Evolutionary conservation across 1,140 invertebrate species (phyloP).

Genomic region (Metaphire vulgaris): DNA sequence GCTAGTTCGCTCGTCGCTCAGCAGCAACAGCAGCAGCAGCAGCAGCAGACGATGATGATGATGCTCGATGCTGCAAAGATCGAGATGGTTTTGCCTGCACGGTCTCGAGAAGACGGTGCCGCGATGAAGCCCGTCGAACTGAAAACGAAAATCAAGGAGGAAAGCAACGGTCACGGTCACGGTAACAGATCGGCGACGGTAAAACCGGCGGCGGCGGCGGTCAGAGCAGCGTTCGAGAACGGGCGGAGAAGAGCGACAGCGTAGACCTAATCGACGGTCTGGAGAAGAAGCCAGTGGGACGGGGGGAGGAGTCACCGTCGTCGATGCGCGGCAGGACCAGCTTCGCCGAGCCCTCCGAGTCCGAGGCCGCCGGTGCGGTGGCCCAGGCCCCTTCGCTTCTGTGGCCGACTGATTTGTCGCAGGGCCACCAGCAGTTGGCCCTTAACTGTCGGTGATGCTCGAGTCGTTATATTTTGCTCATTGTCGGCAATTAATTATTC

Average conservation of each 20-base stretch:
- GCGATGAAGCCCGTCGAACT: not conserved
- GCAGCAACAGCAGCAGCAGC: too few relatives aligned
- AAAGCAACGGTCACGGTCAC: too few relatives aligned
- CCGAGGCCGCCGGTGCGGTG: not conserved
- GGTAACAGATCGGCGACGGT: not conserved
- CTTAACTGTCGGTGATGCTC: not conserved
- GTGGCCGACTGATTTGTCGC: not conserved
- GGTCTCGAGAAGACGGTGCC: not conserved
- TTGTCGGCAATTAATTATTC: too few relatives aligned
- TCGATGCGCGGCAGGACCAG: not conserved
- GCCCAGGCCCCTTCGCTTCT: not conserved
- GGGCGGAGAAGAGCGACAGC: not conserved
- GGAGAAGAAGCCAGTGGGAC: too few relatives aligned
- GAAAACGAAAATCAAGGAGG: not conserved
- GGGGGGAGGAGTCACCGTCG: too few relatives aligned
- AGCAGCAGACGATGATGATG: too few relatives aligned
- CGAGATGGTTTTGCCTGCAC: not conserved
- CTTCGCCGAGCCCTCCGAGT: not conserved
- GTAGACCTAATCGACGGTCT: too few relatives aligned
- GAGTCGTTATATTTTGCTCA: conserved; percentile 1
- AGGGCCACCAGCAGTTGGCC: conserved; percentile 11
- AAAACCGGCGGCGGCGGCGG: not conserved
- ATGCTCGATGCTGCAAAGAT: not conserved
- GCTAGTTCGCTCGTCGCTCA: not conserved
- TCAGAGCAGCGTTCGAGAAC: not conserved